Evolutionary conservation across 1,140 invertebrate species (phyloP).

Genomic region (Schlechtendalia chinensis): DNA sequence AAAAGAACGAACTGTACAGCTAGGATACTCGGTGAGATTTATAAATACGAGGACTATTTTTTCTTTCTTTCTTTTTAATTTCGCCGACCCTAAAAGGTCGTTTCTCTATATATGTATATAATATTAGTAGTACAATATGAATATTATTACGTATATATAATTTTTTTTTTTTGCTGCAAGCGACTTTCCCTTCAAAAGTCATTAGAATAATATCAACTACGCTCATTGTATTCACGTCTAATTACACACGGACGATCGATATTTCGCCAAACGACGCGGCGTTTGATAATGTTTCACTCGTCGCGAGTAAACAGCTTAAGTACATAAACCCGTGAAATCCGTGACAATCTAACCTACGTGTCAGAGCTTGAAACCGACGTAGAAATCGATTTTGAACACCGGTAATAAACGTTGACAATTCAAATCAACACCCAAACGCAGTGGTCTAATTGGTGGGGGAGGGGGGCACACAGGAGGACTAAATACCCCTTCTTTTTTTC

Average conservation of each 20-base stretch:
- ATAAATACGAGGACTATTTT: slow-evolving; percentile 24
- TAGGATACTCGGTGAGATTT: background rate
- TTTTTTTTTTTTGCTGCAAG: slow-evolving; percentile 2
- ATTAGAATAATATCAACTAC: slow-evolving; percentile 20
- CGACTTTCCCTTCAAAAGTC: slow-evolving; percentile 27
- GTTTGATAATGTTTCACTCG: too few relatives aligned
- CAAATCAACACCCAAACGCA: too few relatives aligned
- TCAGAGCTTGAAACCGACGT: too few relatives aligned
- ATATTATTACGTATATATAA: slow-evolving; percentile 1
- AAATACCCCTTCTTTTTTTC: too few relatives aligned
- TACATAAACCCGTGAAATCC: too few relatives aligned
- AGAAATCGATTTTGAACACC: too few relatives aligned
- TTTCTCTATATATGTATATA: background rate
- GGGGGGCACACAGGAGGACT: too few relatives aligned
- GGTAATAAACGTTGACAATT: too few relatives aligned
- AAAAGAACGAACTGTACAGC: background rate
- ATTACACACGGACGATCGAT: slow-evolving; percentile 25
- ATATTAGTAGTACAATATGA: slow-evolving; percentile 3
- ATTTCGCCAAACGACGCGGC: background rate
- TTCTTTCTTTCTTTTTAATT: slow-evolving; percentile 20
- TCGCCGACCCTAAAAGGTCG: slow-evolving; percentile 11
- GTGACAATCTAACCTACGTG: too few relatives aligned
- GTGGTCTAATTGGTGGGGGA: too few relatives aligned
- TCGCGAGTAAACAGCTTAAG: too few relatives aligned
- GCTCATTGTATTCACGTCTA: slow-evolving; percentile 30